Evolutionary conservation across 2,113 vertebrate species (phyloP), one percentile per base, ranked within the genome.

Genomic region (Scartelaos histophorus): DNA sequence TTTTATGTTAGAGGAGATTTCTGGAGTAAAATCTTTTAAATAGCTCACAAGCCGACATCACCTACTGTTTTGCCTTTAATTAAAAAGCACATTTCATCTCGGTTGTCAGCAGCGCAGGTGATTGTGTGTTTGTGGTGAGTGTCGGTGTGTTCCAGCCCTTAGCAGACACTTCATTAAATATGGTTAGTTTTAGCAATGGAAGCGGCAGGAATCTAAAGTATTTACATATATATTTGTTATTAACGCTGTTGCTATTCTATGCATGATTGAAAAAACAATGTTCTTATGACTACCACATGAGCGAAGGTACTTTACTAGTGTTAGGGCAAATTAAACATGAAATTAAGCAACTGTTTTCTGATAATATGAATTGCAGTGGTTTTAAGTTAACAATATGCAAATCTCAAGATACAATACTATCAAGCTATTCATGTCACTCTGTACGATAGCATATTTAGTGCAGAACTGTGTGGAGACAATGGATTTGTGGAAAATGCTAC

Each of bases 1-100:
- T 19, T 58, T 58, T 47, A 35, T 38, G 17, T 73, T 46, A 56
- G 56, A 73, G 73, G 65, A 81, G 57, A 56, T 83, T 76, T 83
- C 69, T 65, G 79, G 53, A 45, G 60, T 68, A 54, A 34, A 62
- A 19, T 3, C 64, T 68, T 76, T 75, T 81, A 38, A 82, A 78
- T 15, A 77, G 22, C 25, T 53, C 66, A 69, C 56, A 78, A 68
- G 75, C 7, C 29, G 35, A 34, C 17, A 51, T 61, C 49, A 66
- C 21, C 66, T 15, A 15, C 70, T 45, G 34, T 29, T 6, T 61
- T 13, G 47, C 72, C 2, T 61, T 67, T 12, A 54, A 51, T 53
- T 57, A 66, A 73, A 15, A 57, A 47, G 64, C 1, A n/a, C 7
- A 21, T 68, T 12, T 74, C 58, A 35, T 62, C 25, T 9, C 29